These are phyloP conservation scores for Smutsia gigantea DNA, from an alignment of 2,797 vertebrate species.

Conservation along the genomic window DNA sequence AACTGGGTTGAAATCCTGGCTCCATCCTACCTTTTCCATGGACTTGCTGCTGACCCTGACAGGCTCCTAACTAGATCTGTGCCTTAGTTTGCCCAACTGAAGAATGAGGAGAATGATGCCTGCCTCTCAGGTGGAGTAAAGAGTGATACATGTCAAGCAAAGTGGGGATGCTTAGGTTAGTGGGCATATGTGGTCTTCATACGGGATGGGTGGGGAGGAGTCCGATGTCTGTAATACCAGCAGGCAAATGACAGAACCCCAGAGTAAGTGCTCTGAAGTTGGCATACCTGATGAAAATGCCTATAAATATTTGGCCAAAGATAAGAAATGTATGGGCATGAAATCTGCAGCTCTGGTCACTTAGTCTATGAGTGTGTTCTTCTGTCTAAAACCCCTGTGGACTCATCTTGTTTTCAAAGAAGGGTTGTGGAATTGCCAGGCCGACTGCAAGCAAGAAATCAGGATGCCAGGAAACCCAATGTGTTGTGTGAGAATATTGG, in stretches of 20 bases:
- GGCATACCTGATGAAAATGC: neutral
- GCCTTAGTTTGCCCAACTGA: neutral
- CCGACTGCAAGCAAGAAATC: neutral
- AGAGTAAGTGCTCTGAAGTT: neutral
- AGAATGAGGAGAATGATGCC: neutral
- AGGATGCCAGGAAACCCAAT: neutral
- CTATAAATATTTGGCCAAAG: neutral
- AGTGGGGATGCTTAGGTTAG: no score
- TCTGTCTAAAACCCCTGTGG: neutral
- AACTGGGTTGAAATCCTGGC: neutral
- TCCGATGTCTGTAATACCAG: neutral
- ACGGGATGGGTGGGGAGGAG: neutral
- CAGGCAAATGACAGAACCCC: neutral
- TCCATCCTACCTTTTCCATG: neutral
- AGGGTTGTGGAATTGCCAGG: neutral
- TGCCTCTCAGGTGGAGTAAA: neutral
- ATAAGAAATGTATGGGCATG: neutral
- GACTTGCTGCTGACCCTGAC: neutral
- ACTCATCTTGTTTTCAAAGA: conserved; percentile 12
- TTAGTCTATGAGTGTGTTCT: neutral
- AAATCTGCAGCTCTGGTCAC: neutral
- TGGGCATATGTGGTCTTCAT: neutral
- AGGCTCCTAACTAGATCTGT: neutral
- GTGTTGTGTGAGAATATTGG: neutral
- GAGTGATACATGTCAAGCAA: neutral